These are phyloP conservation scores for Vanacampus margaritifer DNA, from an alignment of 2,113 vertebrate genomes.

Conservation along the genomic window DNA sequence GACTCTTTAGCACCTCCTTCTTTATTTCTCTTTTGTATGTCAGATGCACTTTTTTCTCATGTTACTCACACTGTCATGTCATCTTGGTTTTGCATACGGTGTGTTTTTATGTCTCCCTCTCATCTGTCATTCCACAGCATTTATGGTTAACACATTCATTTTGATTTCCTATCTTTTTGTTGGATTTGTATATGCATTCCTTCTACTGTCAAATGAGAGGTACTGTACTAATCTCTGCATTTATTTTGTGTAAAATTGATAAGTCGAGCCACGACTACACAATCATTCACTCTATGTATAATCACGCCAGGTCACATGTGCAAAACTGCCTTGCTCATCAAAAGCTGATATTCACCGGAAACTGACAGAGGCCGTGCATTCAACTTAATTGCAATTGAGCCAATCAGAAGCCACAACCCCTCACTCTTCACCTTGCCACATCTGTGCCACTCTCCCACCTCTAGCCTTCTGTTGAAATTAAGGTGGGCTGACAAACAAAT, in stretches of 20 bases:
- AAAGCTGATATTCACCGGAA: neutral
- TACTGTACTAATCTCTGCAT: neutral
- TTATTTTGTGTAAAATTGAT: neutral
- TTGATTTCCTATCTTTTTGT: neutral
- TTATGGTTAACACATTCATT: neutral
- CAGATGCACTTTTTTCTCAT: conserved; percentile 7
- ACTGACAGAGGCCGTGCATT: conserved; percentile 7
- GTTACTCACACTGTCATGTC: conserved; percentile 26
- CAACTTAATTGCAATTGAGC: conserved; percentile 17
- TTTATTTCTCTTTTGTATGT: conserved; percentile 6
- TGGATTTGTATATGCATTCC: neutral
- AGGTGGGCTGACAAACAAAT: conserved; percentile 78
- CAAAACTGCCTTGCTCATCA: neutral
- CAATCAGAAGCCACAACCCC: conserved; percentile 25
- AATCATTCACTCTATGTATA: neutral
- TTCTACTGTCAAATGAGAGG: neutral
- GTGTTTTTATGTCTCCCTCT: neutral
- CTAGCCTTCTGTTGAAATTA: conserved; percentile 75
- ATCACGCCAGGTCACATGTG: neutral
- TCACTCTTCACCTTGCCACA: conserved; percentile 28
- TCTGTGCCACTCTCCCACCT: conserved; percentile 49
- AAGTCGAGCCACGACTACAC: neutral
- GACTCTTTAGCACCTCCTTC: neutral
- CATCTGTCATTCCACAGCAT: conserved; percentile 6
- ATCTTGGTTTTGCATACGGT: conserved; percentile 29